Conservation (phyloP, 2,888 invertebrate genomes). For the Zeuzera pyrina region DNA sequence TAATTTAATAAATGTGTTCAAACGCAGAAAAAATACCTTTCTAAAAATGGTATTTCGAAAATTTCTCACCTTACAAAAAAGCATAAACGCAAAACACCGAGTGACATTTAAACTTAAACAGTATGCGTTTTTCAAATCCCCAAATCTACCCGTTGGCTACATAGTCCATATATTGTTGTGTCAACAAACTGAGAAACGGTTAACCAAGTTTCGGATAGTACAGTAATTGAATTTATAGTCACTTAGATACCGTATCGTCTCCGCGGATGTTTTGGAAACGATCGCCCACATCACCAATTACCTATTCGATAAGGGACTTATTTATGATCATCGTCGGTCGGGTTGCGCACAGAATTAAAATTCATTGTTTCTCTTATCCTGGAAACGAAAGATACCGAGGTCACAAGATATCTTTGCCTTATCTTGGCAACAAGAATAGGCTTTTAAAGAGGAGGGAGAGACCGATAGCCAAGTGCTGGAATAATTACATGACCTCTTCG, state of each 20-base stretch:
- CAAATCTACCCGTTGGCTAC: no score
- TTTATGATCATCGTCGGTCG: slow-evolving; percentile 45
- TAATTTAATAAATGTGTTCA: no score
- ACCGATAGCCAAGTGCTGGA: slow-evolving; percentile 35
- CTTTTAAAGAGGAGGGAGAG: slow-evolving; percentile 55
- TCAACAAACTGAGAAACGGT: no score
- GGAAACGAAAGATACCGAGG: slow-evolving; percentile 52
- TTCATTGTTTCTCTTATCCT: slow-evolving; percentile 71
- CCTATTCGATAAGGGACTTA: slow-evolving; percentile 65
- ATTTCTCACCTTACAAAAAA: no score
- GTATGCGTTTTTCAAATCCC: no score
- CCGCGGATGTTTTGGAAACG: slow-evolving; percentile 37
- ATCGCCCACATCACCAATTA: slow-evolving; percentile 67
- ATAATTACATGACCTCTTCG: slow-evolving; percentile 55
- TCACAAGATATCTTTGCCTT: slow-evolving; percentile 61
- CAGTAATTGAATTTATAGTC: slow-evolving; percentile 49
- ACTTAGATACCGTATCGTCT: slow-evolving; percentile 29
- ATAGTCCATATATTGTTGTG: no score
- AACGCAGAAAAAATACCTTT: no score
- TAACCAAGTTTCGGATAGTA: slow-evolving; percentile 30
- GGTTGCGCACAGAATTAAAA: slow-evolving; percentile 56
- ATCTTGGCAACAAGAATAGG: slow-evolving; percentile 66
- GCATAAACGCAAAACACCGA: no score
- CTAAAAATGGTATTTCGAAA: no score
- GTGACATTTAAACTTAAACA: no score